These are phyloP conservation scores for Megaustenia siamemsis DNA, from an alignment of 2,888 invertebrate genomes.

Conservation along the genomic window DNA sequence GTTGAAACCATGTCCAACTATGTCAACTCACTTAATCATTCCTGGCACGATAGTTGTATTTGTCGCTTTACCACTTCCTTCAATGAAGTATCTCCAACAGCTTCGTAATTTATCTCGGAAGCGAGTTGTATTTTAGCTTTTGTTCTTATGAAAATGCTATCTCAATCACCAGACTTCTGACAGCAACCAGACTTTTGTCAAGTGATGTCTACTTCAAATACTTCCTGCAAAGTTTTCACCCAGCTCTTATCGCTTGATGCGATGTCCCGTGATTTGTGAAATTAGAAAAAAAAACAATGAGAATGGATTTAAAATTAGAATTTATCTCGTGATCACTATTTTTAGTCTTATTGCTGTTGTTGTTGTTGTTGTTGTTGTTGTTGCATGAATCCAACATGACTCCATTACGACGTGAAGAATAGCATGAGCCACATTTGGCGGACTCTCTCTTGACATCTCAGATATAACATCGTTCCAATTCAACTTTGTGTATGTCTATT, in stretches of 20 bases:
- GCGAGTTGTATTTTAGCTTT: neutral
- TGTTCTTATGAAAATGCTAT: neutral
- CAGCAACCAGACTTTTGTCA: neutral
- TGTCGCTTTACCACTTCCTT: neutral
- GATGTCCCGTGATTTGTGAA: neutral
- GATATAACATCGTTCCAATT: no score
- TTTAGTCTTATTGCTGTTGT: no score
- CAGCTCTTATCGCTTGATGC: neutral
- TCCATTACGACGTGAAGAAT: no score
- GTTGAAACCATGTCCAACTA: neutral
- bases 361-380: no score
- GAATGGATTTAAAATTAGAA: no score
- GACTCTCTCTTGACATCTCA: no score
- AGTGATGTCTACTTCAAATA: neutral
- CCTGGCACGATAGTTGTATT: neutral
- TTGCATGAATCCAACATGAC: no score
- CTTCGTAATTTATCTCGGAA: neutral
- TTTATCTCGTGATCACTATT: no score
- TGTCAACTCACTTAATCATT: neutral
- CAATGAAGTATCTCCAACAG: neutral
- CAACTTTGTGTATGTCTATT: no score
- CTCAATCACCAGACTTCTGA: neutral
- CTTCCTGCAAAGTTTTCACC: neutral
- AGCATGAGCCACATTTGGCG: no score
- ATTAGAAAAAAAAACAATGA: no score